Percentiles rank a stretch among this genome's conserved stretches.
Evolutionary conservation across 2,113 vertebrate genomes (phyloP).

Genomic region (Sarotherodon lohbergeri): DNA sequence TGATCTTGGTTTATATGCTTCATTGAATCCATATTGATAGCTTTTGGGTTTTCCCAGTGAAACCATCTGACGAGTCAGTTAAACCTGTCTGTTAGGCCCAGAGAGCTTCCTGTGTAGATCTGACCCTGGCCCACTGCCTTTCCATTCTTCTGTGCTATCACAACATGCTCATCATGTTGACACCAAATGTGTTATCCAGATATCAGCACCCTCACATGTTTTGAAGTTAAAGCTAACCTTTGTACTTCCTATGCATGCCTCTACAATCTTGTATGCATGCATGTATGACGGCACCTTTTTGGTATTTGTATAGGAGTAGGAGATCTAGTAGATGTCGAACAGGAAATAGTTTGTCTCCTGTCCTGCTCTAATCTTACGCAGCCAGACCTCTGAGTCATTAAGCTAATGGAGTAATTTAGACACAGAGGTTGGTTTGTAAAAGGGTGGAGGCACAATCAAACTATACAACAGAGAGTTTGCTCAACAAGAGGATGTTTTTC

Average conservation of each 20-base stretch:
- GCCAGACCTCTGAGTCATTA: slow-evolving; percentile 13
- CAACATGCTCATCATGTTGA: slow-evolving; percentile 30
- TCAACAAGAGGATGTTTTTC: neutral
- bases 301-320: neutral
- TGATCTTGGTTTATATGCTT: neutral
- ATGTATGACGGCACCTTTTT: neutral
- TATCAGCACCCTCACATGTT: slow-evolving; percentile 1
- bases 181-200: slow-evolving; percentile 34
- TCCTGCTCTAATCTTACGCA: slow-evolving; percentile 1
- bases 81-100: slow-evolving; percentile 7
- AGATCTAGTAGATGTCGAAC: neutral
- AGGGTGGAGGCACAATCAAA: neutral
- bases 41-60: slow-evolving; percentile 4
- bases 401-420: slow-evolving; percentile 3
- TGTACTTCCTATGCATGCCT: neutral
- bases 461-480: neutral
- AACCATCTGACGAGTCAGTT: slow-evolving; percentile 35
- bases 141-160: slow-evolving; percentile 22
- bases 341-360: slow-evolving; percentile 15
- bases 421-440: neutral
- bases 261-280: neutral
- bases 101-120: slow-evolving; percentile 23
- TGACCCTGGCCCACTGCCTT: slow-evolving; percentile 5
- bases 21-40: neutral
- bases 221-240: slow-evolving; percentile 5